phyloP scores from a whole-genome alignment of 1,140 invertebrate species.

The Rhopalosiphum padi region DNA sequence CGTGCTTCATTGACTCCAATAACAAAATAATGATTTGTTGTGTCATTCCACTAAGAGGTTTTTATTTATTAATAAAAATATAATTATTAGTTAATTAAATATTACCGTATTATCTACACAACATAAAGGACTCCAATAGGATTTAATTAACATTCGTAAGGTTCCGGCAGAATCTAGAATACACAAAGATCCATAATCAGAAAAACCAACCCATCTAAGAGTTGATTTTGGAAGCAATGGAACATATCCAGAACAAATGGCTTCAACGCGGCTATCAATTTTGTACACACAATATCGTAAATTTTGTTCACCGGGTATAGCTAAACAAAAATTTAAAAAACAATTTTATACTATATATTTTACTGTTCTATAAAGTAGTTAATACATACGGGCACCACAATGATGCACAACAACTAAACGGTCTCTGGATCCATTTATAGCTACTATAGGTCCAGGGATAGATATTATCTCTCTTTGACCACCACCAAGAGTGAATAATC shows the following conservation, averaged over 20 bases:
- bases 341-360: neutral
- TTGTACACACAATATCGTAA: conserved; percentile 59
- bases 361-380: neutral
- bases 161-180: conserved; percentile 74
- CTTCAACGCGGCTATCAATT: conserved; percentile 44
- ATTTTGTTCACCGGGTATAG: conserved; percentile 60
- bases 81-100: conserved; percentile 38
- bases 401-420: conserved; percentile 83
- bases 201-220: conserved; percentile 83
- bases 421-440: conserved; percentile 73
- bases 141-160: conserved; percentile 69
- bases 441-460: conserved; percentile 75
- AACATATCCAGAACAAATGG: conserved; percentile 62
- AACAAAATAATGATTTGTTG: conserved; percentile 83
- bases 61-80: conserved; percentile 52
- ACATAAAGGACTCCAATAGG: conserved; percentile 80
- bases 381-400: conserved; percentile 66
- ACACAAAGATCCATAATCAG: conserved; percentile 78
- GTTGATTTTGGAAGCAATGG: conserved; percentile 75
- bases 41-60: conserved; percentile 69
- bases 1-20: conserved; percentile 78
- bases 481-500: conserved; percentile 85
- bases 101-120: conserved; percentile 74
- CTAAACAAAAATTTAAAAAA: conserved; percentile 59
- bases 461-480: conserved; percentile 82